Percentiles rank a stretch among this genome's conserved stretches.
These are phyloP conservation scores for Neoarius graeffei DNA, from an alignment of 2,113 vertebrate species.

Conservation along the genomic window DNA sequence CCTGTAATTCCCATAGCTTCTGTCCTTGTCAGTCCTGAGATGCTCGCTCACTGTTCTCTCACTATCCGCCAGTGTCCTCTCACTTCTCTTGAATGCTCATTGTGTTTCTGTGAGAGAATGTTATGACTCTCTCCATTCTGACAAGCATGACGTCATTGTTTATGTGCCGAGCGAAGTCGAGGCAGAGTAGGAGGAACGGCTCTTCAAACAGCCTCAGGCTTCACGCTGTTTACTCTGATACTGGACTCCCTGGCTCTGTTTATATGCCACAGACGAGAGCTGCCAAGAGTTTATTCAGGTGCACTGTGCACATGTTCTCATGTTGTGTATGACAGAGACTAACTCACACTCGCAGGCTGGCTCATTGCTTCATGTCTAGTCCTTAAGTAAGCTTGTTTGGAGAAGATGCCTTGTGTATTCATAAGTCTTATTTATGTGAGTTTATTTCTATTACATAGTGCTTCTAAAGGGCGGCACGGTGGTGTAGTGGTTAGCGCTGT, in stretches of 20 bases:
- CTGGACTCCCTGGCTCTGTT: constrained; percentile 39
- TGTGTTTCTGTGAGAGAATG: not conserved
- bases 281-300: constrained; percentile 50
- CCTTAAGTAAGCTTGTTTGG: not conserved
- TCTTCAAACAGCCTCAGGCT: constrained; percentile 32
- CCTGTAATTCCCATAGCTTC: not conserved
- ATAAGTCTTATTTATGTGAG: not conserved
- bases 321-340: constrained; percentile 19
- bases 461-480: too few species aligned
- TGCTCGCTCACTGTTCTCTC: not conserved
- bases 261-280: constrained; percentile 34
- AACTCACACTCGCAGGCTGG: not conserved
- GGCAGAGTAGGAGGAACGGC: constrained; percentile 20
- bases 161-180: constrained; percentile 20
- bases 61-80: not conserved
- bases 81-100: not conserved
- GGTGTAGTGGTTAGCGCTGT: too few species aligned
- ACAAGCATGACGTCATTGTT: constrained; percentile 39
- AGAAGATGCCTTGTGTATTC: not conserved
- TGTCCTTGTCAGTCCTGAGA: not conserved
- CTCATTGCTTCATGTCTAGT: constrained; percentile 5
- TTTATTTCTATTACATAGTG: not conserved
- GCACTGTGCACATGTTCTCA: constrained; percentile 27
- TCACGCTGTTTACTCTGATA: constrained; percentile 43
- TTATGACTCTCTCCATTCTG: not conserved